Evolutionary conservation across 2,888 invertebrate species (phyloP), one percentile per base, ranked within the genome.

Genomic region (Alloplasta piceator): DNA sequence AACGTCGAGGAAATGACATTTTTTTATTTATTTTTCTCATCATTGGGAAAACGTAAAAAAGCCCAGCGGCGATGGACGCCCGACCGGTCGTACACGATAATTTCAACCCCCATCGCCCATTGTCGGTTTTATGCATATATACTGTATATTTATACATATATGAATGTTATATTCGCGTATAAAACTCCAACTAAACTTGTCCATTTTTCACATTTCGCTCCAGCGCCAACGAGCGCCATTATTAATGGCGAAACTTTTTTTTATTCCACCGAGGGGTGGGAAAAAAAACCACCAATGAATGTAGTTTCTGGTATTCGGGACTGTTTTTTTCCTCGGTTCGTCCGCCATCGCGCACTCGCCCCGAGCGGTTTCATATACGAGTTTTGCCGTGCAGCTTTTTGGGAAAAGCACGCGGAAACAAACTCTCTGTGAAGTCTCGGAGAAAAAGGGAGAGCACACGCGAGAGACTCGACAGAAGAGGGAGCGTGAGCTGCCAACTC

Each of bases 181-280:
- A 46, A 26, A 52, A 52, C 52, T 52, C 52, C 26, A 39, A 6
- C 70, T 38, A 52, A 50, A 71, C 46, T 63, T 16, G 60, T 39
- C 36, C 70, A 55, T 71, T 75, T 70, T 71, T 80, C 70, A 80
- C 66, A 55, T 80, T 71, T 70, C 58, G 39, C 60, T 58, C 43
- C 46, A 61, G 55, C 46, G 61, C 68, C 71, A 74, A 78, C 78
- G 67, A 76, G 52, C 61, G 61, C 66, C 36, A 80, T 80, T 82
- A 82, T 81, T 82, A 82, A 82, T 80, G 71, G 71, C 63, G 7
- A 10, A 84, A 77, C 78, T 81, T 82, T 80, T 68, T 70, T 66
- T 63, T 14, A 5, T 48, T 50, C 67, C 48, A 52, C 26, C 26
- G 26, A 26, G 26, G 26, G 26, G 26, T 55, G 10, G 52, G 48